A percentile compares a stretch with the other conserved stretches of the same genome.
Evolutionary conservation across 2,797 vertebrate genomes (phyloP).

Genomic region (Mus spretus): DNA sequence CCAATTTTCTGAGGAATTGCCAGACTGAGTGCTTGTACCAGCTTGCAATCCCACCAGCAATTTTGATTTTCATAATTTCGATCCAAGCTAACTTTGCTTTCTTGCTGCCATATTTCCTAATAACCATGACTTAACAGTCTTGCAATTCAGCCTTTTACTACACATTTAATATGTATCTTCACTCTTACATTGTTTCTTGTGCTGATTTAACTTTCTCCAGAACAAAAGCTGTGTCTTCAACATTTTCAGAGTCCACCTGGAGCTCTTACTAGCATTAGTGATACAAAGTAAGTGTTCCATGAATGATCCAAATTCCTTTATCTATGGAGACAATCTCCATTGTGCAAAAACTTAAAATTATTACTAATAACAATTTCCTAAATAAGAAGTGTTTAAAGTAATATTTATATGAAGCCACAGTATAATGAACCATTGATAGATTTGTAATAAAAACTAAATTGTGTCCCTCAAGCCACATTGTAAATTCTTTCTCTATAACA

Average conservation of each 20-base stretch:
- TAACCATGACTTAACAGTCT: conserved; percentile 10
- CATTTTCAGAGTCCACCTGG: neutral
- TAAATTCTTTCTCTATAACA: neutral
- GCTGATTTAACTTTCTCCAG: neutral
- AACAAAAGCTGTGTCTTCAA: conserved; percentile 18
- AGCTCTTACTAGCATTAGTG: neutral
- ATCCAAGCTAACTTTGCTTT: neutral
- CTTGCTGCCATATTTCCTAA: conserved; percentile 26
- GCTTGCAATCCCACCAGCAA: too few species aligned
- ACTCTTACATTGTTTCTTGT: conserved; percentile 14
- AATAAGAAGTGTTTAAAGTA: conserved; percentile 10
- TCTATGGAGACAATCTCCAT: neutral
- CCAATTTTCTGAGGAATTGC: too few species aligned
- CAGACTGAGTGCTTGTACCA: too few species aligned
- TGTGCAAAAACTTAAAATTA: neutral
- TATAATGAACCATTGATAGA: neutral
- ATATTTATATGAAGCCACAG: neutral
- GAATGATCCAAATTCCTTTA: conserved; percentile 56
- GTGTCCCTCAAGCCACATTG: neutral
- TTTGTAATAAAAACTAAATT: conserved; percentile 34
- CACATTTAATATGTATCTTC: conserved; percentile 28
- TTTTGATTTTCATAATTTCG: conserved; percentile 1
- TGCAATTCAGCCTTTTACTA: conserved; percentile 47
- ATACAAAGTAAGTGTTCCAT: neutral
- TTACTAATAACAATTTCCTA: conserved; percentile 10